Conservation (phyloP, 2,113 vertebrate genomes). For the Melanostigma gelatinosum region DNA sequence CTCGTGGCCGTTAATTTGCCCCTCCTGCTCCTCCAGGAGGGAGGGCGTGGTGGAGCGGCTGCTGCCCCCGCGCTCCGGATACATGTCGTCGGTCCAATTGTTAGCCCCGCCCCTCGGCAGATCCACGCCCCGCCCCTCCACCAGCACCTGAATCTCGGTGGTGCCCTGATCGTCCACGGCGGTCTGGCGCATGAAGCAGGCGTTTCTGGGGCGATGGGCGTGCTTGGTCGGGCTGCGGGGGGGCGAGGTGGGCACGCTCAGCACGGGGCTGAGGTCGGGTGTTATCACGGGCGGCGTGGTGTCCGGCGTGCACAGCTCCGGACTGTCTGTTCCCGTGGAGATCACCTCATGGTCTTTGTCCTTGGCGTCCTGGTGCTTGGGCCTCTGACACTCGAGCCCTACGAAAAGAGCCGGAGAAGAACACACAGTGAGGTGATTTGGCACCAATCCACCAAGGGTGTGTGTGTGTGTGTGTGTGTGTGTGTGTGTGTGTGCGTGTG, state of each 20-base stretch:
- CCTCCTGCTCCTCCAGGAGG: conserved; percentile 87
- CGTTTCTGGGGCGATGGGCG: conserved; percentile 85
- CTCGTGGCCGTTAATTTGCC: conserved; percentile 88
- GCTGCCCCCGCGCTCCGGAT: conserved; percentile 79
- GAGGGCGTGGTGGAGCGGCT: conserved; percentile 84
- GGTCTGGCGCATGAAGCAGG: conserved; percentile 92
- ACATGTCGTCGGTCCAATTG: conserved; percentile 90
- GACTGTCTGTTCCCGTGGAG: conserved; percentile 94
- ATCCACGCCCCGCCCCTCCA: conserved; percentile 87
- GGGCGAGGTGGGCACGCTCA: conserved; percentile 90
- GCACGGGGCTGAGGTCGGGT: conserved; percentile 92
- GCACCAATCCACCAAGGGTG: conserved; percentile 23
- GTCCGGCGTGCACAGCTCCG: conserved; percentile 95
- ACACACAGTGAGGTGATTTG: conserved; percentile 55
- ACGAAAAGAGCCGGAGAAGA: conserved; percentile 40
- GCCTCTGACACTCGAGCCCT: conserved; percentile 95
- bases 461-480: conserved; percentile 35
- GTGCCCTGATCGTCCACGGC: conserved; percentile 91
- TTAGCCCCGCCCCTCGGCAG: conserved; percentile 82
- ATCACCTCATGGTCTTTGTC: conserved; percentile 92
- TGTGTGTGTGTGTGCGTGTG: conserved; percentile 15
- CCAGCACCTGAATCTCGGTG: conserved; percentile 93
- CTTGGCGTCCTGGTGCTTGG: conserved; percentile 89
- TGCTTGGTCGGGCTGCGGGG: conserved; percentile 83
- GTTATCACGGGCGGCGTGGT: conserved; percentile 93